These are phyloP conservation scores for Acrobasis consociella DNA, from an alignment of 2,888 invertebrate species.

Conservation along the genomic window DNA sequence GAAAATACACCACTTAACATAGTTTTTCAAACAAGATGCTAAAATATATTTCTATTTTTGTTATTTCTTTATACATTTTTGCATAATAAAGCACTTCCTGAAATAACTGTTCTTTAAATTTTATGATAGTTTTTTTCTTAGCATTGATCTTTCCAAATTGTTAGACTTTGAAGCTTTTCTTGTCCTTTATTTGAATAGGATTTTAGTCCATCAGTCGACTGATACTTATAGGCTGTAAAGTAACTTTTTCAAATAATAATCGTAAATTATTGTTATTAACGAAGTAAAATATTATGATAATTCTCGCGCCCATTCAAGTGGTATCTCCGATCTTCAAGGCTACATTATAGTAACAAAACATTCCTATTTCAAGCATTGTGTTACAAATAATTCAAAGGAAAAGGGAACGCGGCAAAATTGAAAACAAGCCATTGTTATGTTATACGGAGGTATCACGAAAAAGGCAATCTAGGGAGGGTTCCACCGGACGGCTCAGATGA, in stretches of 20 bases:
- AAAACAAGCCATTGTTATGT: slow-evolving; percentile 81
- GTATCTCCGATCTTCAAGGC: background rate
- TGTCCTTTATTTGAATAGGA: no score
- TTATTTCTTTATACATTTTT: no score
- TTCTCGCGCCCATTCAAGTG: no score
- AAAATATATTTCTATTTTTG: background rate
- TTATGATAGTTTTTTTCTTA: no score
- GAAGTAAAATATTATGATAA: background rate
- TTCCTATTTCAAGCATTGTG: slow-evolving; percentile 6
- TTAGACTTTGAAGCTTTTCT: no score
- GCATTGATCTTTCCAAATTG: no score
- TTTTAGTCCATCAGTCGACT: no score
- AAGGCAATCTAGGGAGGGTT: slow-evolving; percentile 82
- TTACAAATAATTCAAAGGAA: slow-evolving; percentile 31
- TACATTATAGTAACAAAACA: slow-evolving; percentile 2
- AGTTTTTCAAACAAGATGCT: background rate
- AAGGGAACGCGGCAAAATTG: slow-evolving; percentile 72
- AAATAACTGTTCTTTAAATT: no score
- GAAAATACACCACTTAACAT: slow-evolving; percentile 22
- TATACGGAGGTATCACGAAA: slow-evolving; percentile 76
- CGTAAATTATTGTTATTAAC: no score
- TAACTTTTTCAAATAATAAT: no score
- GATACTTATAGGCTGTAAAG: no score
- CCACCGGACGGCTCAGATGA: slow-evolving; percentile 79
- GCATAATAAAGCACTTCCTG: no score